Evolutionary conservation across 2,888 invertebrate species (phyloP), one percentile per base, ranked within the genome.

Genomic region (Tenthredo amoena): DNA sequence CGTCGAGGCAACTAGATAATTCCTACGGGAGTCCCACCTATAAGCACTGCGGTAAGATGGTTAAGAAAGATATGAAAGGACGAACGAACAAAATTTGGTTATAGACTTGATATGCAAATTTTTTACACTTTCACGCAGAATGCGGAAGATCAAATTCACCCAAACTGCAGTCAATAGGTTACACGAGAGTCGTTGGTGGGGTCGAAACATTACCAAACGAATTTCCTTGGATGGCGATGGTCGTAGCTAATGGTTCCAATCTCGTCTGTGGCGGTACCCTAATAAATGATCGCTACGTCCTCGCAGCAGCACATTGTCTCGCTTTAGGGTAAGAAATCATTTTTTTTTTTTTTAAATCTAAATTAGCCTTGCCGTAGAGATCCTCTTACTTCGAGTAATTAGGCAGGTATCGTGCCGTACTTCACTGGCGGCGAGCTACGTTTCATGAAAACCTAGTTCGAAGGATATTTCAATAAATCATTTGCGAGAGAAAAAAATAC

Each of bases 301-400:
- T 93, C 34, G 93, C 93, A 5, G 93, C 93, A 0, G 92, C 92
- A 37, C 93, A 93, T 87, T 93, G 93, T 86, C 90, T 93, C 84
- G 12, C 12, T 10, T 71, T 65, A 43, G 89, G 91, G 87, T 93
- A 91, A 92, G 91, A 86, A 88, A 86, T 55, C 50, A 77, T 15
- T n/a, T 31, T 15, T 12, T 31, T 74, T 31, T n/a, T 31, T 47
- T 15, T 15, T 47, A 0, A 34, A 31, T 31, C 47, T 62, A n/a
- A 40, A 18, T 79, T 21, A 21, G 31, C 15, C 34, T 18, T 18
- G 9, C 9, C 31, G 15, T 77, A 55, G 31, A 34, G 47, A 77
- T 77, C 50, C 31, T 26, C 15, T 77, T 55, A 55, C 77, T 40
- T 37, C 2, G 21, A 40, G 40, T 81, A 81, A 62, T 62, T 81